Conservation (phyloP, 2,888 invertebrate species). For the Torymus texanus region DNA sequence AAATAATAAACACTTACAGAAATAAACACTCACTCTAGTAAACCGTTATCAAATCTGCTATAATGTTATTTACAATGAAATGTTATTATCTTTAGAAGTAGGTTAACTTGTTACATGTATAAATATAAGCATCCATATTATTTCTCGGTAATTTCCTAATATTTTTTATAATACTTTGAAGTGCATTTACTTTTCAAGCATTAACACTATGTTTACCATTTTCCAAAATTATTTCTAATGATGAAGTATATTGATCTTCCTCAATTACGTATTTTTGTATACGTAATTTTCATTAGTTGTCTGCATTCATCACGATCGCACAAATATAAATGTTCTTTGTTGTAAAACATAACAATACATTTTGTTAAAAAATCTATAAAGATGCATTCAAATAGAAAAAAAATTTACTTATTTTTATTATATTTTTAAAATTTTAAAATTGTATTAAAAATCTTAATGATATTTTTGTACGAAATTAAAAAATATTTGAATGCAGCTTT, state of each 20-base stretch:
- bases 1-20: constrained; percentile 19
- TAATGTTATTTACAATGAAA: constrained; percentile 31
- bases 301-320: too few relatives aligned
- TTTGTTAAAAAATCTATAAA: background rate
- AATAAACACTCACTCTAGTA: constrained; percentile 23
- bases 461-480: too few relatives aligned
- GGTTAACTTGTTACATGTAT: constrained; percentile 18
- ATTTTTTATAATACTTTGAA: constrained; percentile 39
- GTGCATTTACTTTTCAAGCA: constrained; percentile 57
- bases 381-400: constrained; percentile 18
- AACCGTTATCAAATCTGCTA: constrained; percentile 28
- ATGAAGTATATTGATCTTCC: too few relatives aligned
- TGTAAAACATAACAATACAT: background rate
- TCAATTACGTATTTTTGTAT: too few relatives aligned
- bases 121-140: constrained; percentile 26
- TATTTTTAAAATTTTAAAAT: background rate
- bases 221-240: background rate
- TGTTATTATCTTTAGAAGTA: constrained; percentile 27
- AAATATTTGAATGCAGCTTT: too few relatives aligned
- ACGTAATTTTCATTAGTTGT: too few relatives aligned
- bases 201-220: constrained; percentile 42
- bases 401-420: background rate
- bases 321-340: too few relatives aligned
- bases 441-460: too few relatives aligned
- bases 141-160: constrained; percentile 15